Conservation (phyloP, 2,888 invertebrate species). For the Andrena bucephala region DNA sequence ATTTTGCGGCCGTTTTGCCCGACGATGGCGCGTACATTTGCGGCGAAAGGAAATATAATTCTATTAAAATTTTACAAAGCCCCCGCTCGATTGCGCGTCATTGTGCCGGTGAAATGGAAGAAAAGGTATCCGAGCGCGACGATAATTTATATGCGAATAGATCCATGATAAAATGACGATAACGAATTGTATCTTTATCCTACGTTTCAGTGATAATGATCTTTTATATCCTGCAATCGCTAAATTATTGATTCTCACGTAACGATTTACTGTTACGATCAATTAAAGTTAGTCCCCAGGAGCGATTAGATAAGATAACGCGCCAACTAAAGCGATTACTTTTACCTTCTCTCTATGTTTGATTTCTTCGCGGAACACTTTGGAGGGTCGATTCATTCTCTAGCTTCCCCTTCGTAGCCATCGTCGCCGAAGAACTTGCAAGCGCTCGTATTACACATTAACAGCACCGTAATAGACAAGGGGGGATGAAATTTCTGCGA, state of each 20-base stretch:
- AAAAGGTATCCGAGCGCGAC: conserved; percentile 20
- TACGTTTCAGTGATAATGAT: background rate
- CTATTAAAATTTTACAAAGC: conserved; percentile 60
- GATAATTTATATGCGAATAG: conserved; percentile 42
- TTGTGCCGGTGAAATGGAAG: background rate
- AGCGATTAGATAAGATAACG: conserved; percentile 53
- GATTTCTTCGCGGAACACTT: no score
- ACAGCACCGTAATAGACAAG: conserved; percentile 22
- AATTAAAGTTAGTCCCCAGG: conserved; percentile 12
- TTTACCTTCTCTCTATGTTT: conserved; percentile 4
- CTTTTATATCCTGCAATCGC: background rate
- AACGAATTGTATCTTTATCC: background rate
- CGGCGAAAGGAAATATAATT: conserved; percentile 50
- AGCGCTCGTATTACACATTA: background rate
- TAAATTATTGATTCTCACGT: background rate
- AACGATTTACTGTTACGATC: conserved; percentile 30
- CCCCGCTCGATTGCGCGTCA: conserved; percentile 21
- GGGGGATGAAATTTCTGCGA: background rate
- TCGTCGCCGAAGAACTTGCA: background rate
- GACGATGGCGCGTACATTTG: conserved; percentile 30
- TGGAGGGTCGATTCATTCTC: background rate
- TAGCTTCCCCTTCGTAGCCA: background rate
- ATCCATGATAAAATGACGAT: conserved; percentile 24
- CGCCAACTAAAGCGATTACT: conserved; percentile 19
- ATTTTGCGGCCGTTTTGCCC: conserved; percentile 75